Evolutionary conservation across 2,113 vertebrate genomes (phyloP).

Genomic region (Oncorhynchus keta): DNA sequence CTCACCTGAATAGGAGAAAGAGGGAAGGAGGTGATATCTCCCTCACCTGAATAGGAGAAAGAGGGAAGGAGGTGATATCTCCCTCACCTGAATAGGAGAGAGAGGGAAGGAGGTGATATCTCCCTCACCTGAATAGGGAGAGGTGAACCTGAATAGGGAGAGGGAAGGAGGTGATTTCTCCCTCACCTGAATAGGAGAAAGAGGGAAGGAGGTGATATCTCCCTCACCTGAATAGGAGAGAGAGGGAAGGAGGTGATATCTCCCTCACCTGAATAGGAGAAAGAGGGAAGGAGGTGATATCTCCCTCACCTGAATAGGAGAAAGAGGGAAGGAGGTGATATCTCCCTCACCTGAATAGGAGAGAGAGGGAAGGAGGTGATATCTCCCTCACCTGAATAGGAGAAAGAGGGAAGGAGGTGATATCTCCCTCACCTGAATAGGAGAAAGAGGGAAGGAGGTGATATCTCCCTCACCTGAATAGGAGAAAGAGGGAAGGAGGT

Average conservation of each 20-base stretch:
- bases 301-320: too few species aligned
- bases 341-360: not conserved
- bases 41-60: too few species aligned
- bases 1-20: not conserved
- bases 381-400: too few species aligned
- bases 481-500: not conserved
- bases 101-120: not conserved
- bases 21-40: not conserved
- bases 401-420: not conserved
- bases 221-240: too few species aligned
- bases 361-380: not conserved
- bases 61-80: not conserved
- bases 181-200: not conserved
- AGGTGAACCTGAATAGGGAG: too few species aligned
- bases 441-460: not conserved
- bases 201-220: not conserved
- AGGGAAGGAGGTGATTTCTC: not conserved
- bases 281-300: not conserved
- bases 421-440: not conserved
- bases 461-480: too few species aligned
- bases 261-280: not conserved
- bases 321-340: not conserved
- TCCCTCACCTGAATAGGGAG: too few species aligned
- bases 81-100: not conserved
- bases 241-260: not conserved